Evolutionary conservation across 2,797 vertebrate species (phyloP), one percentile per base, ranked within the genome.

Genomic region (Gymnopithys bicolor): DNA sequence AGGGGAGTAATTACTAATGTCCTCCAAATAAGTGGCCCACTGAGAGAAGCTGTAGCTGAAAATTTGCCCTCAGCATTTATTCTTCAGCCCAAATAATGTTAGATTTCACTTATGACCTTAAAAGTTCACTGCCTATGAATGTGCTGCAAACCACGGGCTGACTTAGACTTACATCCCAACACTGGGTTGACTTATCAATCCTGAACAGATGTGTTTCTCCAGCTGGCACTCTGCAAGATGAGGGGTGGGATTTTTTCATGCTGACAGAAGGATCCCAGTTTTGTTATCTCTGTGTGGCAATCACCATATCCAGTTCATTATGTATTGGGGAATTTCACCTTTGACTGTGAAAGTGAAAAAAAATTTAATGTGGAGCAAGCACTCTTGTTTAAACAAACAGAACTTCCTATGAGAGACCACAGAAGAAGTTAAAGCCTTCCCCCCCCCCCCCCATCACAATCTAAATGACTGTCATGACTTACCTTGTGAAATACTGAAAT

Each of bases 301-400:
- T 32, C 1, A 0, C 43, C 25, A 4, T 43, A 21, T 9, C 5
- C 33, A 56, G 13, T 59, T 48, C 12, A 15, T 35, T 41, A 1
- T 18, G 4, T 55, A 5, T 7, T 37, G 23, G 13, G 25, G 8
- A 9, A 60, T 58, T 82, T 53, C 12, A 9, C 27, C 17, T 81
- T 78, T 30, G 21, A 49, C 9, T 21, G 27, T 32, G 33, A 52
- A 71, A 45, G 6, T 33, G 30, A 2, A 9, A 39, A 23, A 32
- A 33, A n/a, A 7, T 10, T 1, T 5, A 37, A 32, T 5, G 3
- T 4, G 2, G 30, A 70, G 7, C 19, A 27, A 70, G 9, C 19
- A 27, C 19, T 58, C 4, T 2, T 23, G 32, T 63, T 69, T 64
- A 69, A 78, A 24, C 8, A 43, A 82, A 58, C 4, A 3, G 21